Percentiles rank a stretch among this genome's conserved stretches.
Evolutionary conservation across 2,113 vertebrate species (phyloP).

Genomic region (Balaenoptera acutorostrata): DNA sequence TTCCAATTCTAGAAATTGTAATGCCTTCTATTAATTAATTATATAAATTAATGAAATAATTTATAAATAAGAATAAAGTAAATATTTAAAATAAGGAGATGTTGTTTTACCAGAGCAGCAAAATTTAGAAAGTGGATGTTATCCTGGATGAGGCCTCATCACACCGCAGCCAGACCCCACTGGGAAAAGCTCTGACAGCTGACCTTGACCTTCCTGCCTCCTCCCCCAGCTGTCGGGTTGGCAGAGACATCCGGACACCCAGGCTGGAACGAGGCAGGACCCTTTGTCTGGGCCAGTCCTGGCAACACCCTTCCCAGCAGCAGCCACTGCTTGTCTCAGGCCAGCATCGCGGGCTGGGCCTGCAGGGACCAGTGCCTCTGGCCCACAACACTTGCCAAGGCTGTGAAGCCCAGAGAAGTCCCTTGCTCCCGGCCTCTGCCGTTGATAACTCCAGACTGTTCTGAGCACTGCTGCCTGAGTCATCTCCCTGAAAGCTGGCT

Average conservation of each 20-base stretch:
- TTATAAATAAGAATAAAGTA: neutral
- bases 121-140: neutral
- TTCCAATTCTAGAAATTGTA: neutral
- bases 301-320: neutral
- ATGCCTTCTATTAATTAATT: neutral
- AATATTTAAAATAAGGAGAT: neutral
- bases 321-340: neutral
- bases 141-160: neutral
- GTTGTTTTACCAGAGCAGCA: neutral
- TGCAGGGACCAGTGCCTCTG: neutral
- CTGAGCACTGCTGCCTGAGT: neutral
- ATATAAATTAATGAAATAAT: neutral
- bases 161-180: neutral
- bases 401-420: neutral
- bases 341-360: neutral
- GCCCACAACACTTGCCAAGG: neutral
- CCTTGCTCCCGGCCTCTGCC: neutral
- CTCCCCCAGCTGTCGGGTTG: neutral
- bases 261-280: neutral
- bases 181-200: neutral
- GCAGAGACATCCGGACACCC: neutral
- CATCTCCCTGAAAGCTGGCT: neutral
- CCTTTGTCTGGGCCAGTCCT: neutral
- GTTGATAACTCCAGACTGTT: neutral
- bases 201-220: neutral